Conservation (phyloP, 2,888 invertebrate species). For the Polydesmus complanatus region DNA sequence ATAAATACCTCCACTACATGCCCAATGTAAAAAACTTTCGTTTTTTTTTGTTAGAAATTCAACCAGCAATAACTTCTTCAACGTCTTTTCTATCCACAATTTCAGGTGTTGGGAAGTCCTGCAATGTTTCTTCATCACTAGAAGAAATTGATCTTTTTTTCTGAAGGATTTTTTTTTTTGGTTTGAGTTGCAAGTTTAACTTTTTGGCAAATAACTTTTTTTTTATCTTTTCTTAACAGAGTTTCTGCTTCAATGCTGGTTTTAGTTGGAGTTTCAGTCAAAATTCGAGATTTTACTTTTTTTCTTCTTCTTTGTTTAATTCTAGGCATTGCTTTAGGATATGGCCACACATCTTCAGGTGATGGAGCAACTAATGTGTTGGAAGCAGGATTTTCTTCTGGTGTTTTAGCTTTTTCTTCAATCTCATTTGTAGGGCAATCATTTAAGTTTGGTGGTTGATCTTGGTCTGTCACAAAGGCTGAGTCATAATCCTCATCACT, state of each 20-base stretch:
- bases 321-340: background rate
- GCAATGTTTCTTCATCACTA: background rate
- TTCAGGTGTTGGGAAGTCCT: background rate
- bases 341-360: background rate
- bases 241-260: background rate
- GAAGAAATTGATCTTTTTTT: background rate
- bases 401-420: background rate
- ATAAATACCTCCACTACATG: background rate
- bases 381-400: background rate
- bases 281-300: background rate
- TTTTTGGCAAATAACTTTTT: background rate
- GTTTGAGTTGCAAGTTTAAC: background rate
- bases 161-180: background rate
- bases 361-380: background rate
- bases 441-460: background rate
- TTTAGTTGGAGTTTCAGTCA: background rate
- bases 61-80: background rate
- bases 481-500: background rate
- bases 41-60: background rate
- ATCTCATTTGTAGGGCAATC: background rate
- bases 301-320: background rate
- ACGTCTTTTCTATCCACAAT: background rate
- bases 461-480: background rate
- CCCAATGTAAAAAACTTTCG: background rate
- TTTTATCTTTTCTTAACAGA: background rate